Evolutionary conservation across 2,797 vertebrate species (phyloP), one percentile per base, ranked within the genome.

Genomic region (Botia kubotai): DNA sequence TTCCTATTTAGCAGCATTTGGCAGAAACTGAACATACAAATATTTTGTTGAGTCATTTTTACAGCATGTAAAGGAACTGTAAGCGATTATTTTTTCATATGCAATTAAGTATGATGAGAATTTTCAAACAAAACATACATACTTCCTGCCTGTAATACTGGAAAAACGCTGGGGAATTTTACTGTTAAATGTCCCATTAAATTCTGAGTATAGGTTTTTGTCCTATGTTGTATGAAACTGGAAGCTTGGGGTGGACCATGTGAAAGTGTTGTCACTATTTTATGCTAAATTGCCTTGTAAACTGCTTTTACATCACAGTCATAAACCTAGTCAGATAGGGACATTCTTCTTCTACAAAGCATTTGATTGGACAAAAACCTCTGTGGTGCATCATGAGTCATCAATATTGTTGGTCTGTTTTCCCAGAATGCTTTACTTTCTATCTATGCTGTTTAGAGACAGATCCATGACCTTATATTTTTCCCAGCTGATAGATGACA

Each of bases 91-190:
- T 19, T 29, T 29, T 33, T 58, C 3, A 46, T 48, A 12, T 39
- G 26, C 46, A 71, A 23, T 23, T n/a, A 43, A 12, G 63, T 68
- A 11, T 53, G 0, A 48, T 19, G 21, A 58, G 66, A 69, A 60
- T 36, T 71, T 71, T 17, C 55, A 52, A 63, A 16, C 12, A 16
- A 70, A 77, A 19, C 7, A 23, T 16, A 33, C 39, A 14, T 3
- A 36, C 68, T 71, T 78, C 53, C 55, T 79, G 43, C 0, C 29
- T 53, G 3, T 36, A 50, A 66, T 26, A 60, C 8, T 66, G 17
- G 63, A 58, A 10, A 3, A 39, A 11, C 0, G 2, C 33, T 33
- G 21, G 43, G 13, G 4, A 63, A 50, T 48, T 33, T 33, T 46
- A 33, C 10, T 46, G 33, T 26, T 76, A 2, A 43, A 43, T 16